A percentile compares a stretch with the other conserved stretches of the same genome.
These are phyloP conservation scores for Aphelinus atriplicis DNA, from an alignment of 1,140 invertebrate species.

Conservation along the genomic window DNA sequence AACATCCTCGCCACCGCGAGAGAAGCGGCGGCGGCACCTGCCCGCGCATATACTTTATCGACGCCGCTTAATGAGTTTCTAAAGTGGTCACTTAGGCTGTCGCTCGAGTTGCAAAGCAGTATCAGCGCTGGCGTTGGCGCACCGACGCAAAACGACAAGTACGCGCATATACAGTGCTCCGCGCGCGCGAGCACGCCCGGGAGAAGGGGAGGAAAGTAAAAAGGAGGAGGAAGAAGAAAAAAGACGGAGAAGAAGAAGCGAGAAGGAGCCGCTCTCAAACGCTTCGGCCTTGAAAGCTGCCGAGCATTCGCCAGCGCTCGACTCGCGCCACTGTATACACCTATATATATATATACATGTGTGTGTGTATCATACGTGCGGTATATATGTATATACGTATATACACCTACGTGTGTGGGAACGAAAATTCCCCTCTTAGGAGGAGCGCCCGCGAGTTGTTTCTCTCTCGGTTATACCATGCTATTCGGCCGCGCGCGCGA, in stretches of 20 bases:
- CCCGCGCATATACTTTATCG: constrained; percentile 38
- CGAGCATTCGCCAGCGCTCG: background rate
- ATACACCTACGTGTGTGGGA: constrained; percentile 21
- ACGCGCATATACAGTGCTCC: background rate
- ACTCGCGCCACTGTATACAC: background rate
- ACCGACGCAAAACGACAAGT: constrained; percentile 37
- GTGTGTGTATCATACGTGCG: background rate
- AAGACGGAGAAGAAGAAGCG: constrained; percentile 20
- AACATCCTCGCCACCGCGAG: background rate
- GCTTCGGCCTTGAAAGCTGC: constrained; percentile 40
- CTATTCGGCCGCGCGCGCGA: background rate
- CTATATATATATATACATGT: background rate
- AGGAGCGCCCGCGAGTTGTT: constrained; percentile 1
- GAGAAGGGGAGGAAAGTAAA: constrained; percentile 7
- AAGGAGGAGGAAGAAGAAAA: background rate
- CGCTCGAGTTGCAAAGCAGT: constrained; percentile 36
- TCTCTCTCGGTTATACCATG: too few relatives aligned
- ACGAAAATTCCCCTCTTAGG: constrained; percentile 38
- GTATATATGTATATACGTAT: background rate
- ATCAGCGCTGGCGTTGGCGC: constrained; percentile 6
- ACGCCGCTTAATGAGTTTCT: constrained; percentile 41
- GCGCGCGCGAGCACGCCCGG: background rate
- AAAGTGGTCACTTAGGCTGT: constrained; percentile 43
- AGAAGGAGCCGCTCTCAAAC: constrained; percentile 39
- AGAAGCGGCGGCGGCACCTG: constrained; percentile 20